phyloP scores from a whole-genome alignment of 2,113 vertebrate species.

The Balaeniceps rex region DNA sequence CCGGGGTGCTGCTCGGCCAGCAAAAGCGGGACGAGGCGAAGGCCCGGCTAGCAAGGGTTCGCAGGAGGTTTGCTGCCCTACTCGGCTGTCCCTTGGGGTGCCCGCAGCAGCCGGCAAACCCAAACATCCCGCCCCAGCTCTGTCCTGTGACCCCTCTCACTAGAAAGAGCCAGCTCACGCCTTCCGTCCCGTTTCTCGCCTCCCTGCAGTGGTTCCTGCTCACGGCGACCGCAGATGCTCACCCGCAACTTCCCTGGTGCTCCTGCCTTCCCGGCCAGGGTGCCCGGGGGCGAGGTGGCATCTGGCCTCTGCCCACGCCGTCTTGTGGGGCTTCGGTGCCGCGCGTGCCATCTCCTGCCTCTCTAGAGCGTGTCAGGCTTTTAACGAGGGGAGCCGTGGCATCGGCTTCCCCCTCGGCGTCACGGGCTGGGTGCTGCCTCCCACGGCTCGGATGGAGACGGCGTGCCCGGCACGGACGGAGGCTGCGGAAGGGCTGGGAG shows the following conservation, averaged over 20 bases:
- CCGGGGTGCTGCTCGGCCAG: no score
- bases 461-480: accelerated
- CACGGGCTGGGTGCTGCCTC: neutral
- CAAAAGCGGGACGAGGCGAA: accelerated
- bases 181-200: neutral
- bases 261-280: neutral
- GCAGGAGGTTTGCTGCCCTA: no score
- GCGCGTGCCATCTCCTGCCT: neutral
- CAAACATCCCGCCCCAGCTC: neutral
- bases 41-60: no score
- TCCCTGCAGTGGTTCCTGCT: neutral
- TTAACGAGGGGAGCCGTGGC: neutral
- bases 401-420: no score
- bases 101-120: neutral
- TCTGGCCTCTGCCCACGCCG: neutral
- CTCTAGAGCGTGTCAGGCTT: no score
- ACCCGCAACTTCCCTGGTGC: accelerated
- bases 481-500: neutral
- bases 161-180: neutral
- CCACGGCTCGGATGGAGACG: accelerated
- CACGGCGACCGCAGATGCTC: neutral
- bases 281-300: neutral
- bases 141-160: neutral
- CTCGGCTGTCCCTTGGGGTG: neutral
- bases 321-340: neutral